Percentiles rank a stretch among this genome's conserved stretches.
Evolutionary conservation across 2,888 invertebrate species (phyloP).

Genomic region (Pocota personata): DNA sequence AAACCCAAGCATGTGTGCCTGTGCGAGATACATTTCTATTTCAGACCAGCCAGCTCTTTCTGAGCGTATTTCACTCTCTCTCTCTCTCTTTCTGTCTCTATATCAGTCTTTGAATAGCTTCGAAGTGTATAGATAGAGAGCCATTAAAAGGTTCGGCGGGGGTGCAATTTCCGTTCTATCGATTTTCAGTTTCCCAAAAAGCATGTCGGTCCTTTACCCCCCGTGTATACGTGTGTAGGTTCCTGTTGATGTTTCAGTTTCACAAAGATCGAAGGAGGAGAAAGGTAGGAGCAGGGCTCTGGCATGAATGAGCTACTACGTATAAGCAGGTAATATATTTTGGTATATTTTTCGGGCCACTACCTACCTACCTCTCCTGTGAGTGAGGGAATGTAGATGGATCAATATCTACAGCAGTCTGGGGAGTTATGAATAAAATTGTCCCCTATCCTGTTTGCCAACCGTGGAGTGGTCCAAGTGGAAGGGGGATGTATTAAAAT

Average conservation of each 20-base stretch:
- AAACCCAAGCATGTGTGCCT: slow-evolving; percentile 26
- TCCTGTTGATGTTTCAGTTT: slow-evolving; percentile 56
- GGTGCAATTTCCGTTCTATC: slow-evolving; percentile 65
- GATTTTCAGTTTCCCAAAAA: slow-evolving; percentile 60
- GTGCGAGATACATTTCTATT: slow-evolving; percentile 48
- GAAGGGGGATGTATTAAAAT: slow-evolving; percentile 33
- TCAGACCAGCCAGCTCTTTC: slow-evolving; percentile 25
- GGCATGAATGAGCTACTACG: slow-evolving; percentile 57
- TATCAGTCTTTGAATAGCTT: slow-evolving; percentile 6
- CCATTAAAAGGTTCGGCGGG: slow-evolving; percentile 58
- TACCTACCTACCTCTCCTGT: slow-evolving; percentile 4
- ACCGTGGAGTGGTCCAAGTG: neutral
- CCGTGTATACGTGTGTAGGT: neutral
- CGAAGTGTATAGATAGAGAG: slow-evolving; percentile 12
- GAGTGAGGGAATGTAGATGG: slow-evolving; percentile 38
- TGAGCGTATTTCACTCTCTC: neutral
- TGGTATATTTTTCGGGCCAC: slow-evolving; percentile 41
- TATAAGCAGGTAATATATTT: slow-evolving; percentile 62
- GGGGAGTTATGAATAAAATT: slow-evolving; percentile 69
- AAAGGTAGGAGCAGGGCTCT: slow-evolving; percentile 5
- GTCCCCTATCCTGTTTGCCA: slow-evolving; percentile 24
- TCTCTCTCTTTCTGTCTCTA: neutral
- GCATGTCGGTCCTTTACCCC: slow-evolving; percentile 20
- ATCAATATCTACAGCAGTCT: slow-evolving; percentile 65
- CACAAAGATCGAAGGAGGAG: neutral